Percentiles rank a stretch among this genome's conserved stretches.
phyloP scores from a whole-genome alignment of 2,797 vertebrate genomes.

The Dicrostonyx torquatus region DNA sequence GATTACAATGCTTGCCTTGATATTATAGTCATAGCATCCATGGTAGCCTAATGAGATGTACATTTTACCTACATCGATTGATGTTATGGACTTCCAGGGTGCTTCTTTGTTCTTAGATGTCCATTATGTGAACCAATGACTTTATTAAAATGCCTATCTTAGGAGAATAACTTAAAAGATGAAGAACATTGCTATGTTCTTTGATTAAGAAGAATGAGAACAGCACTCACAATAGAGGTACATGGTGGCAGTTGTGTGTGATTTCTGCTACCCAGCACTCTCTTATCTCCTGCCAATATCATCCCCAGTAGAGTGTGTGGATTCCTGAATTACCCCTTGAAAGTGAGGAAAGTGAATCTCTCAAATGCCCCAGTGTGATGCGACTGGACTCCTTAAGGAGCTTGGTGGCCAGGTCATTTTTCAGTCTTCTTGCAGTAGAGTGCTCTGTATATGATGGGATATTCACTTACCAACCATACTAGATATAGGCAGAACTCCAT shows the following conservation, averaged over 20 bases:
- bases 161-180: background rate
- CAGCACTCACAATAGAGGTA: background rate
- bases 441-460: accelerated
- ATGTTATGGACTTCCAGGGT: background rate
- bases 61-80: background rate
- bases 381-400: no score
- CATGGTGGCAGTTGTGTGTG: background rate
- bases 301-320: background rate
- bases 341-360: background rate
- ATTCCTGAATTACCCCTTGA: background rate
- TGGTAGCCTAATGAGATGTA: background rate
- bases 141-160: background rate
- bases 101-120: background rate
- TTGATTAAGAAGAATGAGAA: background rate
- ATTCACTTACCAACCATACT: background rate
- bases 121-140: background rate
- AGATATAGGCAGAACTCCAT: background rate
- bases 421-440: background rate
- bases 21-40: background rate
- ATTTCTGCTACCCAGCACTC: background rate
- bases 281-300: background rate
- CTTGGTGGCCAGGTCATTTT: no score
- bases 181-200: background rate
- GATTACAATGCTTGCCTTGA: background rate
- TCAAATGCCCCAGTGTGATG: background rate